phyloP scores from a whole-genome alignment of 2,888 invertebrate genomes.

The Cephus spinipes region DNA sequence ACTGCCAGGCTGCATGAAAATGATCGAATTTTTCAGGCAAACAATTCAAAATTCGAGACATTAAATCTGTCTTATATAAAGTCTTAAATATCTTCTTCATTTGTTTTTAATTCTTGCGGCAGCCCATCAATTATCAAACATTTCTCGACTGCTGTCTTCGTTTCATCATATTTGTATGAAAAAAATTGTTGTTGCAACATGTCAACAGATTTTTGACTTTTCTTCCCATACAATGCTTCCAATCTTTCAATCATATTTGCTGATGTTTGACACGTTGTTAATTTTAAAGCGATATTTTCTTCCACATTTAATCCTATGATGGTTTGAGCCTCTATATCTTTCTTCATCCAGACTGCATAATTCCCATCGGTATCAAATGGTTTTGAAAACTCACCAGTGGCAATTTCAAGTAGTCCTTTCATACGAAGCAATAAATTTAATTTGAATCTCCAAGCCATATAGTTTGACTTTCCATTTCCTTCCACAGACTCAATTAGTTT shows the following conservation, averaged over 20 bases:
- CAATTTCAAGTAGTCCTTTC: constrained; percentile 33
- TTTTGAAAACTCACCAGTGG: constrained; percentile 29
- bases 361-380: constrained; percentile 20
- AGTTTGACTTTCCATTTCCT: constrained; percentile 35
- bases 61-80: too few species aligned
- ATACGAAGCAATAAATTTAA: constrained; percentile 39
- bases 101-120: constrained; percentile 29
- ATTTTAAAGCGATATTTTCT: constrained; percentile 20
- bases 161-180: constrained; percentile 33
- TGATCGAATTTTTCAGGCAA: constrained; percentile 39
- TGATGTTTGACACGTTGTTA: constrained; percentile 22
- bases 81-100: constrained; percentile 35
- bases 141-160: constrained; percentile 35
- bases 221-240: constrained; percentile 33
- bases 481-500: constrained; percentile 30
- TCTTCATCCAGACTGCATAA: constrained; percentile 16
- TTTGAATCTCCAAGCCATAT: constrained; percentile 41
- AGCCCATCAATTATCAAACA: constrained; percentile 29
- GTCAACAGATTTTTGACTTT: constrained; percentile 35
- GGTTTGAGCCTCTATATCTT: constrained; percentile 25
- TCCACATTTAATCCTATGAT: constrained; percentile 25
- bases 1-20: constrained; percentile 39
- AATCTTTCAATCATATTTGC: constrained; percentile 21
- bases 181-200: constrained; percentile 43
- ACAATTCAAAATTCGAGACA: constrained; percentile 34